Percentiles rank a stretch among this genome's conserved stretches.
phyloP scores from a whole-genome alignment of 2,888 invertebrate genomes.

The Mantis religiosa region DNA sequence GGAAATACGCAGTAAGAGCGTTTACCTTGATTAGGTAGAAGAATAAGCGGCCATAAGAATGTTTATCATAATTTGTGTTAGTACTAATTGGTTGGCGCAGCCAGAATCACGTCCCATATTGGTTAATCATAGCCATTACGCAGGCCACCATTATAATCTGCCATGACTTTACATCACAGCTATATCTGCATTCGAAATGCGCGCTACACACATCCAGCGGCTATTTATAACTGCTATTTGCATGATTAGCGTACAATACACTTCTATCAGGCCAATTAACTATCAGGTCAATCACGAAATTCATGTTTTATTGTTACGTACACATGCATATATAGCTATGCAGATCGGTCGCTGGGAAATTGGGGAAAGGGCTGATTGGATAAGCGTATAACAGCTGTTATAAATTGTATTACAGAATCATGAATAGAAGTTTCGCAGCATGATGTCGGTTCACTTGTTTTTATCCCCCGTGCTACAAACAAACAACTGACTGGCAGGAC shows the following conservation, averaged over 20 bases:
- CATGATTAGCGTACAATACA: constrained; percentile 29
- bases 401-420: constrained; percentile 5
- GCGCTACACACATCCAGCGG: not conserved
- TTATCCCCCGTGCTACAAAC: not conserved
- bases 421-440: not conserved
- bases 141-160: constrained; percentile 15
- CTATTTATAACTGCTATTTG: constrained; percentile 24
- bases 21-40: too few species aligned
- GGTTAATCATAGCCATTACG: constrained; percentile 12
- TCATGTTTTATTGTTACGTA: constrained; percentile 18
- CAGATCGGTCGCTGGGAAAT: not conserved
- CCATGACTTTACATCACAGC: constrained; percentile 8
- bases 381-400: not conserved
- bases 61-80: too few species aligned
- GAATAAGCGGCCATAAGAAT: too few species aligned
- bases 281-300: constrained; percentile 29
- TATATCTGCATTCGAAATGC: not conserved
- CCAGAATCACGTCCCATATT: not conserved
- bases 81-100: not conserved
- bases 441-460: not conserved
- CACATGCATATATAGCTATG: not conserved
- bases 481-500: not conserved
- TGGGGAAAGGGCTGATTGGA: not conserved
- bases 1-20: too few species aligned
- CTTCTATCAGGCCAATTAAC: constrained; percentile 29